Evolutionary conservation across 2,888 invertebrate species (phyloP), one percentile per base, ranked within the genome.

Genomic region (Tachina fera): DNA sequence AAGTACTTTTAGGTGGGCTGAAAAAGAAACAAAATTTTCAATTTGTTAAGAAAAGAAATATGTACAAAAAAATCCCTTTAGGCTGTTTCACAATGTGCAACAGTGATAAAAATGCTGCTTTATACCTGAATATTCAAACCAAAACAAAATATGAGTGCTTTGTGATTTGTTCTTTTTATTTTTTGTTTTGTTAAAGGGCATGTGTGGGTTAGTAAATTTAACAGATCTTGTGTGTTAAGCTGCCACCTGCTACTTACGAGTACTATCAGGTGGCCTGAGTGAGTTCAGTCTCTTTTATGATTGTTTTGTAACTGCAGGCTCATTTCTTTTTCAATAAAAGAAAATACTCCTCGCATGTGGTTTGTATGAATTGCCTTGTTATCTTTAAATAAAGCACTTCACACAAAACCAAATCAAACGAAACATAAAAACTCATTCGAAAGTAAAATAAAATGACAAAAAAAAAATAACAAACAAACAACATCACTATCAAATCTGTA

Each of bases 1-100:
- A 22, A 39, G 41, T 49, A 47, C 19, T 60, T 77, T 68, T 49
- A 8, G 16, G 56, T 56, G 16, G 9, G 13, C 14, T 11, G 11
- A 75, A 49, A 14, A 68, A 61, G 49, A 13, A 14, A 1, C 5
- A 53, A 53, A 39, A 51, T 19, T 53, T 79, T 79, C 60, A 74
- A 68, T 80, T 72, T 72, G 53, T 47, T 63, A 65, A 71, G 70
- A 45, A 49, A 49, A 43, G 19, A 56, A 79, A 45, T 31, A 31
- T n/a, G n/a, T 4, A 63, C 1, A 41, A 76, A 43, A 56, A 63
- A 60, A 22, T 67, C 67, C 65, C 72, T 74, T 78, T 22, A 51
- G 80, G 80, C 72, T 49, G 43, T 74, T 60, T 11, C 9, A 71
- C 63, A 72, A 49, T 53, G 41, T 60, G 49, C 51, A 68, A 19